Percentiles rank a stretch among this genome's conserved stretches.
These are phyloP conservation scores for Heliopora coerulea DNA, from an alignment of 92 coral and sea anemone species.

Conservation along the genomic window DNA sequence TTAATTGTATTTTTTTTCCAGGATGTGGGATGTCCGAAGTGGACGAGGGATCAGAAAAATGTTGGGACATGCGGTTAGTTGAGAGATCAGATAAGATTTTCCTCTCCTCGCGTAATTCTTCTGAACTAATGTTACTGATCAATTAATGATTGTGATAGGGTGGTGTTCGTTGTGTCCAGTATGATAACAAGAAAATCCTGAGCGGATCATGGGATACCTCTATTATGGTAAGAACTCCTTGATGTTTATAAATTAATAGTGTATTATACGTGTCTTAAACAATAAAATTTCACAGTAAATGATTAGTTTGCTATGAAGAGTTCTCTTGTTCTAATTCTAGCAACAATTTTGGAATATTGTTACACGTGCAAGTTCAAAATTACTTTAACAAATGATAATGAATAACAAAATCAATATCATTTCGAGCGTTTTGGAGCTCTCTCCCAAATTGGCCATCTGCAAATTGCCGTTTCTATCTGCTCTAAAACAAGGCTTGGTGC, in stretches of 20 bases:
- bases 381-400: no score
- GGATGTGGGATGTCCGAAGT: constrained; percentile 95
- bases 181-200: constrained; percentile 71
- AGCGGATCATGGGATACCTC: constrained; percentile 99
- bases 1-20: constrained; percentile 14
- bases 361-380: no score
- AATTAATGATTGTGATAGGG: constrained; percentile 58
- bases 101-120: background rate
- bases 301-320: no score
- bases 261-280: no score
- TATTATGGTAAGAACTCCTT: constrained; percentile 61
- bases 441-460: no score
- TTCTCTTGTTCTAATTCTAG: no score
- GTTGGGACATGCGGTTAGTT: constrained; percentile 82
- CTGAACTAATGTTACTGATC: background rate
- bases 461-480: no score
- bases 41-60: constrained; percentile 84
- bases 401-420: no score
- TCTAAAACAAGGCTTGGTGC: no score
- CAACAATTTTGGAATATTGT: no score
- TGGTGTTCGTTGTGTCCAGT: constrained; percentile 92
- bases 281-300: no score
- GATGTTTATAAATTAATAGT: background rate
- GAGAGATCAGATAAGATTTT: background rate
- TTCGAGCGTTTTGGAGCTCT: no score